Base-by-base conservation (phyloP, 2,113 vertebrate genomes). In the Beaufortia kweichowensis region DNA sequence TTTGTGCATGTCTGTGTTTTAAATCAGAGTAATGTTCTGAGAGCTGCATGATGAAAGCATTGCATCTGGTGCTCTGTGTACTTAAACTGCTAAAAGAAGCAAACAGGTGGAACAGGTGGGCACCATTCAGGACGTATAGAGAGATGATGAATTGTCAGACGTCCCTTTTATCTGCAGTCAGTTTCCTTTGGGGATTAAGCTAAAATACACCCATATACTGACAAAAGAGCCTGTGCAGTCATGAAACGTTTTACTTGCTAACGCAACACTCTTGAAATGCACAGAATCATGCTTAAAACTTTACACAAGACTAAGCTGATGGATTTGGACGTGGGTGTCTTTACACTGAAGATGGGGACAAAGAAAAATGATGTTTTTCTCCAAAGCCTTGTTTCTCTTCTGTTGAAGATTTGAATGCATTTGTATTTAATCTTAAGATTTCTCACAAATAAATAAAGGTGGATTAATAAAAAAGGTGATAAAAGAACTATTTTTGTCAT, bases 31-130 rank as follows among this genome's bases (percentile, higher is more conserved):
- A 46, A 68, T 74, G 76, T 61, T 61, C 43, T 78, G 68, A 65
- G 3, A 77, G 48, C 79, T 78, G 71, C 35, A 83, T 75, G 81
- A 86, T 85, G 77, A 87, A 88, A 86, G 83, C 74, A 17, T 21
- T 62, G 53, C 26, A 26, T 48, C 55, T 77, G 56, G 66, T 26
- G 66, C 55, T 62, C 43, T 41, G 12, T 50, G 19, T 46, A 69
- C 63, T 65, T 53, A 71, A 65, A 55, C 21, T 26, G 31, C 63
- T 70, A 55, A 75, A 46, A 78, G 62, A 69, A 29, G 26, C 31
- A 35, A 65, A 68, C 79, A 78, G 79, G 71, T 81, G 75, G 70
- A 80, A 65, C 82, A 81, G 71, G 76, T 75, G 79, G 55, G 57
- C 43, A 12, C 1, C 21, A 2, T 31, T 24, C 35, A 33, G 28